Percentiles rank a stretch among this genome's conserved stretches.
phyloP scores from a whole-genome alignment of 2,113 vertebrate genomes.

The Stercorarius parasiticus region DNA sequence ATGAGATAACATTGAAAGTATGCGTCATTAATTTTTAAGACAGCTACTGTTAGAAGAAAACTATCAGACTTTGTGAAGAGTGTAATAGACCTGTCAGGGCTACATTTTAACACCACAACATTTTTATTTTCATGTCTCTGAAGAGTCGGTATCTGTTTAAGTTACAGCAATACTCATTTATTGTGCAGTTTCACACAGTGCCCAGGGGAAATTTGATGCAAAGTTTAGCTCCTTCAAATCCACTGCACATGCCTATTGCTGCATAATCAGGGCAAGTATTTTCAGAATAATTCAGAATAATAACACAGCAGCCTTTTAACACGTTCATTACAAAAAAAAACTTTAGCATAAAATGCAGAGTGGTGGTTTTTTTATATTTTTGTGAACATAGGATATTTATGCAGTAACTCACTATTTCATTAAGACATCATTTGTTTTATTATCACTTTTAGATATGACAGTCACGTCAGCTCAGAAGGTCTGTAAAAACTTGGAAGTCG shows the following conservation, averaged over 20 bases:
- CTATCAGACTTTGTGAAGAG: background rate
- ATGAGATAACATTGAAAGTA: background rate
- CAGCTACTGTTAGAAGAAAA: background rate
- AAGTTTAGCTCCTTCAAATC: conserved; percentile 5
- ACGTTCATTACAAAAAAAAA: background rate
- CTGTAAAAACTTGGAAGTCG: background rate
- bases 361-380: background rate
- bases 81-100: conserved; percentile 14
- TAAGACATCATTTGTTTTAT: background rate
- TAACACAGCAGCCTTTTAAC: background rate
- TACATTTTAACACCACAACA: background rate
- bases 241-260: background rate
- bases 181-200: conserved; percentile 11
- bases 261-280: background rate
- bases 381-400: background rate
- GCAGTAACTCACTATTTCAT: background rate
- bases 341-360: background rate
- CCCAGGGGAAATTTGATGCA: conserved; percentile 30
- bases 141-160: conserved; percentile 40
- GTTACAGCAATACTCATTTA: conserved; percentile 18
- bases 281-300: background rate
- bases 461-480: background rate
- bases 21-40: conserved; percentile 27
- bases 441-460: background rate
- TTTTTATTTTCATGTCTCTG: background rate